These are phyloP conservation scores for Smittia aterrima DNA, from an alignment of 2,888 invertebrate genomes.

Conservation along the genomic window DNA sequence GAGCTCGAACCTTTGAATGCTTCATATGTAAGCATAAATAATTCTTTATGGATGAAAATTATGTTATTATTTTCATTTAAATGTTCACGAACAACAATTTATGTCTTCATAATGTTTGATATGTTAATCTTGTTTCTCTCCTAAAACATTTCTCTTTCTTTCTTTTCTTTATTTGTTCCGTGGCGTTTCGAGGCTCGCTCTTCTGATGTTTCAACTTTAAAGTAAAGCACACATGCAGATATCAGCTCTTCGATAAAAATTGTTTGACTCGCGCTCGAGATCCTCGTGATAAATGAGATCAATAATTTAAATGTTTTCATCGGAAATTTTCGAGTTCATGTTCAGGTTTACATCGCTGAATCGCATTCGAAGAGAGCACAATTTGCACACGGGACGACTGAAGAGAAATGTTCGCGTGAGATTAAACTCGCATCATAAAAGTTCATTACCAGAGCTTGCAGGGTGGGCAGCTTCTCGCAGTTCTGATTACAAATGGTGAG, in stretches of 20 bases:
- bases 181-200: not conserved
- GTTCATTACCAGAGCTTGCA: not conserved
- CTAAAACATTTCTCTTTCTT: conserved; percentile 21
- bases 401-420: conserved; percentile 24
- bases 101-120: conserved; percentile 47
- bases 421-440: conserved; percentile 4
- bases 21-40: conserved; percentile 32
- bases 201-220: not conserved
- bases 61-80: conserved; percentile 31
- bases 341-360: not conserved
- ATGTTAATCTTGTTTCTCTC: conserved; percentile 35
- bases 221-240: conserved; percentile 32
- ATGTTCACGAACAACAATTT: conserved; percentile 46
- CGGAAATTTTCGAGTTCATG: not conserved
- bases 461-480: conserved; percentile 1
- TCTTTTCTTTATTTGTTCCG: not conserved
- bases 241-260: not conserved
- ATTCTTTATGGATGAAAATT: conserved; percentile 28
- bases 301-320: conserved; percentile 23
- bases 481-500: conserved; percentile 8
- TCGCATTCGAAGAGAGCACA: not conserved
- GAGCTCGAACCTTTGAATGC: not conserved
- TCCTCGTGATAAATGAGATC: conserved; percentile 1
- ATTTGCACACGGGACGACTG: conserved; percentile 7
- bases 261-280: not conserved